Conservation (phyloP, 2,888 invertebrate species). For the Teleogryllus oceanicus region DNA sequence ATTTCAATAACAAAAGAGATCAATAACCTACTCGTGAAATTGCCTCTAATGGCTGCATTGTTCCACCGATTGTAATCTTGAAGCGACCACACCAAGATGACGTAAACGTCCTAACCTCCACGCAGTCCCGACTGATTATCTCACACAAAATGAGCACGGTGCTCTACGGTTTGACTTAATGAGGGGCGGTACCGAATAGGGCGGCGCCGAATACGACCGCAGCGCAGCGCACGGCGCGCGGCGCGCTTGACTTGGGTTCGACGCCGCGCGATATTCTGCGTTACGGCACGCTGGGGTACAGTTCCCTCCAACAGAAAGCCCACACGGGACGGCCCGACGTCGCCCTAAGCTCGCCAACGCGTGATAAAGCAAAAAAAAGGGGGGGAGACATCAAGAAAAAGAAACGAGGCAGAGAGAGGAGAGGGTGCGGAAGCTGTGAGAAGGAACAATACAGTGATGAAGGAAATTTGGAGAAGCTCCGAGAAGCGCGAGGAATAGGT, state of each 20-base stretch:
- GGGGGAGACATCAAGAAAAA: too few relatives aligned
- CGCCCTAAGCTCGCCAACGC: too few relatives aligned
- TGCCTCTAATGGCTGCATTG: constrained; percentile 18
- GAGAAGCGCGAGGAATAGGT: too few relatives aligned
- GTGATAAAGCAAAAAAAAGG: too few relatives aligned
- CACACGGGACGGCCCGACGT: background rate
- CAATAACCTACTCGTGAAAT: constrained; percentile 1
- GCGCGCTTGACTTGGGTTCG: background rate
- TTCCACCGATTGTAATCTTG: constrained; percentile 3
- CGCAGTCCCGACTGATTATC: constrained; percentile 18
- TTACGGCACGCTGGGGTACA: background rate
- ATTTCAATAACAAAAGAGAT: constrained; percentile 18
- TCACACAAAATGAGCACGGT: constrained; percentile 18
- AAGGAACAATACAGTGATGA: too few relatives aligned
- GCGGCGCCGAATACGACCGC: background rate
- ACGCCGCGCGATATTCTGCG: background rate
- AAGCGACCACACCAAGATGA: constrained; percentile 18
- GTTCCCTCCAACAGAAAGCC: background rate
- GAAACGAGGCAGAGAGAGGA: too few relatives aligned
- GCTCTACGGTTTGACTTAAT: constrained; percentile 11
- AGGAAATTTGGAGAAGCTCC: too few relatives aligned
- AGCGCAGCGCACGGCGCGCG: background rate
- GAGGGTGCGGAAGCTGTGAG: too few relatives aligned
- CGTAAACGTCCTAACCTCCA: constrained; percentile 9
- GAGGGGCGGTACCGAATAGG: constrained; percentile 7